Evolutionary conservation across 35 echinoderm and acorn worm species (phyloP), one percentile per base, ranked within the genome.

Genomic region (Heliocidaris tuberculata): DNA sequence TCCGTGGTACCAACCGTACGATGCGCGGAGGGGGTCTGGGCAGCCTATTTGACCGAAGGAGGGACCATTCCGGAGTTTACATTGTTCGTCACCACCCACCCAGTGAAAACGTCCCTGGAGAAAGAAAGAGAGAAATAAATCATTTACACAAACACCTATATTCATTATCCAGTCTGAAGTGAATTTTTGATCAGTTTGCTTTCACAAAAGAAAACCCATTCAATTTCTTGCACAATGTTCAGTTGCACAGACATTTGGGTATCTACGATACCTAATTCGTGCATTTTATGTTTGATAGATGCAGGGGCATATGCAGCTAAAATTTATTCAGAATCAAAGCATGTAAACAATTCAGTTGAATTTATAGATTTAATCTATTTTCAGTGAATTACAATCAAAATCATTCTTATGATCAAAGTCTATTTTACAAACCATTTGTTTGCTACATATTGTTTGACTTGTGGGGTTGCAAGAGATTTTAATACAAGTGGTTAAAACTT

Each of bases 101-200:
- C 95, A 89, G 95, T 96, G 95, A 96, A 96, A 61, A 96, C 95
- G 94, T 96, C 95, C 94, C 95, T 96, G 93, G 13, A 48, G 56
- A 71, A 6, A 88, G 71, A 96, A 90, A 96, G 49, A 96, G 88
- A 96, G 13, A 48, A 92, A 17, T 17, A 90, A 24, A 31, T 85
- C 16, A 87, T 32, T 35, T 89, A 50, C 4, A 95, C 30, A 60
- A 78, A 27, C 5, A 94, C 9, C 8, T 27, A 30, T 13, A 27
- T 24, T 12, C 24, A 31, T 9, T 60, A n/a, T 47, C 7, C 9
- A 60, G 7, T 94, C 12, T 93, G 91, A 50, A 27, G 48, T 48
- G n/a, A 93, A 42, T 42, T 42, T 42, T 78, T 78, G 7, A 6
- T 78, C 6, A 78, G 65, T 24, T n/a, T 21, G 27, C 27, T n/a